Evolutionary conservation across 2,797 vertebrate species (phyloP).

Genomic region (Artibeus jamaicensis): DNA sequence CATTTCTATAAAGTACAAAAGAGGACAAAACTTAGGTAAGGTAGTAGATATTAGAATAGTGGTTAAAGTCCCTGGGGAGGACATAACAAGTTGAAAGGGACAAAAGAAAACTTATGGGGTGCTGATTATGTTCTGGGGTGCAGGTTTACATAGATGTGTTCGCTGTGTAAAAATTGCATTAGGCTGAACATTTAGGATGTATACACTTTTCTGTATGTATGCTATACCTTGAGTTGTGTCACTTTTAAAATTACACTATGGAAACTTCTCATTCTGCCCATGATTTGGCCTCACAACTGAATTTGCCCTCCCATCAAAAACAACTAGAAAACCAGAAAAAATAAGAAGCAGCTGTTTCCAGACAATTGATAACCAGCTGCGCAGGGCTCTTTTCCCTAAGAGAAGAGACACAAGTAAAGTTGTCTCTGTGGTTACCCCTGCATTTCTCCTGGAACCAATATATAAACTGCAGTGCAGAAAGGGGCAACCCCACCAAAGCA

Average conservation of each 20-base stretch:
- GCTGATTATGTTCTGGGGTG: background rate
- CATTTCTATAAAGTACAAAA: background rate
- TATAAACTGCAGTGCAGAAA: background rate
- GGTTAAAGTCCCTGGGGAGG: background rate
- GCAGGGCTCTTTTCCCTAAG: background rate
- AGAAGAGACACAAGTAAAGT: background rate
- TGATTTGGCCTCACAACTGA: background rate
- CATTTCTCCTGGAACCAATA: background rate
- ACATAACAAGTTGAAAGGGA: background rate
- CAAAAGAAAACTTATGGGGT: background rate
- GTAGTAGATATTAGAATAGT: background rate
- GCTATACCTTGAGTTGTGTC: background rate
- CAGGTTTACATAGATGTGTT: background rate
- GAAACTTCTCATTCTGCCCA: background rate
- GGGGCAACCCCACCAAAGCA: background rate
- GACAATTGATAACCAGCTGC: background rate
- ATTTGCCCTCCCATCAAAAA: background rate
- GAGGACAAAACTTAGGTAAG: background rate
- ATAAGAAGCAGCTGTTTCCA: conserved; percentile 26
- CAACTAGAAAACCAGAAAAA: conserved; percentile 36
- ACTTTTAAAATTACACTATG: background rate
- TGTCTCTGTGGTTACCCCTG: background rate
- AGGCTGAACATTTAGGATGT: background rate
- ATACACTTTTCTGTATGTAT: background rate
- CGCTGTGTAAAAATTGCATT: background rate